Conservation (phyloP, 2,888 invertebrate genomes). For the Dorcus hopei region DNA sequence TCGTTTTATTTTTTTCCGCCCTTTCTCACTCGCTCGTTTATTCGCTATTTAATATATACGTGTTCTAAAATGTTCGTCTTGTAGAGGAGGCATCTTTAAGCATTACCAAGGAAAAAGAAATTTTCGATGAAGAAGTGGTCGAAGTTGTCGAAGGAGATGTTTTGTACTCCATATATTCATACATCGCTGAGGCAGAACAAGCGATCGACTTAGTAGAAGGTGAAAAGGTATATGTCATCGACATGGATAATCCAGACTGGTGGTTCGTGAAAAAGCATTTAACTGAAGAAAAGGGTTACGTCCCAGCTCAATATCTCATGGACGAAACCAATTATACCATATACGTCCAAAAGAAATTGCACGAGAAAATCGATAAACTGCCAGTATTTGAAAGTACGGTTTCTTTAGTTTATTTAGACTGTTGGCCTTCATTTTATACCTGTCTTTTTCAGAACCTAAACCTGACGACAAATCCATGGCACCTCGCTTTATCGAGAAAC, state of each 20-base stretch:
- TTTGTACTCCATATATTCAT: slow-evolving; percentile 80
- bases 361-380: slow-evolving; percentile 87
- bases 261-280: slow-evolving; percentile 89
- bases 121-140: slow-evolving; percentile 39
- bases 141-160: slow-evolving; percentile 69
- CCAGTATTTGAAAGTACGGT: slow-evolving; percentile 89
- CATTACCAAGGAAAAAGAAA: slow-evolving; percentile 48
- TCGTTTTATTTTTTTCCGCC: neutral
- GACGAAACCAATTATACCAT: slow-evolving; percentile 76
- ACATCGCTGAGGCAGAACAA: slow-evolving; percentile 83
- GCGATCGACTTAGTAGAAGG: slow-evolving; percentile 88
- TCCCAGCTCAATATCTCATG: slow-evolving; percentile 86
- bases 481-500: slow-evolving; percentile 80
- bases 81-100: slow-evolving; percentile 49
- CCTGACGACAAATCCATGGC: slow-evolving; percentile 75
- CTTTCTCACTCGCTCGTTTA: too few relatives aligned
- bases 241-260: slow-evolving; percentile 85
- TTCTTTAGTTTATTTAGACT: neutral
- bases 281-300: slow-evolving; percentile 90
- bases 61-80: slow-evolving; percentile 19
- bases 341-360: slow-evolving; percentile 82
- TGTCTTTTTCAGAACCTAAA: slow-evolving; percentile 63
- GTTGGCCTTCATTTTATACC: neutral
- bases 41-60: too few relatives aligned
- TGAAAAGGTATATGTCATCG: slow-evolving; percentile 78